Evolutionary conservation across 2,797 vertebrate genomes (phyloP), one percentile per base, ranked within the genome.

Genomic region (Clangula hyemalis): DNA sequence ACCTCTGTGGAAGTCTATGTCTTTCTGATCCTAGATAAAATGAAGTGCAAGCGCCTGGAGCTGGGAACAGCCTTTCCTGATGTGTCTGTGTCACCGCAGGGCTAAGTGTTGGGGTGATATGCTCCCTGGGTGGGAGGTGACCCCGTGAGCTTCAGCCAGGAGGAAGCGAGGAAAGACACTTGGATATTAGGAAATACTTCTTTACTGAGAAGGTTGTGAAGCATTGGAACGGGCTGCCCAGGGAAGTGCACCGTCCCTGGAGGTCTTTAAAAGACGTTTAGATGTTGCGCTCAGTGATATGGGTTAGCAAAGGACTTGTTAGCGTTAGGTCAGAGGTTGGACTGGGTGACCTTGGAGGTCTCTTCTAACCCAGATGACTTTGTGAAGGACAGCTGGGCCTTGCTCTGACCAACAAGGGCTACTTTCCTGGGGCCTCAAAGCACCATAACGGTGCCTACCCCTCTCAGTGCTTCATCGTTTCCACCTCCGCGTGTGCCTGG

Each of bases 401-500:
- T 28, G 14, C 51, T 53, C 25, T 32, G 38, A 20, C 62, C 38
- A 6, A 10, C 45, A 5, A 3, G 0, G 1, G 20, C 19, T 82
- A 32, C 17, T 70, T 5, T 27, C 6, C 6, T 1, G 7, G 32
- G 22, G 21, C 54, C 15, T 24, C 30, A 57, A 6, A n/a, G 58
- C 32, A 10, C 13, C 20, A 0, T 1, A 6, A 32, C 5, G 39
- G 12, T 54, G 16, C 25, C 30, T 27, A 34, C 30, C 3, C 3
- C 32, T 41, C 60, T 0, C 6, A 20, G 11, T 32, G 3, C 6
- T 72, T 13, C 34, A 10, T 1, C 10, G 2, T 24, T 61, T 13
- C 25, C 54, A 61, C 68, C 39, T 57, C 39, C n/a, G 2, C 21
- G 1, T 0, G 0, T 1, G n/a, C 10, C 9, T 2, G 11, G 22